Conservation (phyloP, 2,888 invertebrate species). For the Yponomeuta plumbellus region DNA sequence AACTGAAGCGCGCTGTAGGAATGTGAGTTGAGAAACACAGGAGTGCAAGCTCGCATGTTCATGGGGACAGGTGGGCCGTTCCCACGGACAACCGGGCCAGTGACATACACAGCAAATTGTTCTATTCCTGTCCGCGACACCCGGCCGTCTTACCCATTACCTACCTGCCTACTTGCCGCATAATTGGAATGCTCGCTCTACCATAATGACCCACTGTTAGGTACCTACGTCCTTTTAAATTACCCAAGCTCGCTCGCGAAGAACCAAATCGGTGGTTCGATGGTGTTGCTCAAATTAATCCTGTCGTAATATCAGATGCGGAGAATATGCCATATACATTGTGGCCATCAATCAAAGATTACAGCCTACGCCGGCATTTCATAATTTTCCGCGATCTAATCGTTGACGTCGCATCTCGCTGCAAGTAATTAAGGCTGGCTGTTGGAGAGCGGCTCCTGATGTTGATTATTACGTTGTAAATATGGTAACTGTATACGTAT, state of each 20-base stretch:
- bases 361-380: neutral
- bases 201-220: conserved; percentile 10
- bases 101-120: conserved; percentile 50
- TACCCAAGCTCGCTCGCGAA: neutral
- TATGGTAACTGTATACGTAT: neutral
- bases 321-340: neutral
- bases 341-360: neutral
- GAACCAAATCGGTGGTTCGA: neutral
- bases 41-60: conserved; percentile 3
- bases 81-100: conserved; percentile 43
- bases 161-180: conserved; percentile 29
- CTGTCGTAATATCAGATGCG: neutral
- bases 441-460: neutral
- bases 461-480: neutral
- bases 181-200: conserved; percentile 12
- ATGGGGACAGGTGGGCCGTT: conserved; percentile 51
- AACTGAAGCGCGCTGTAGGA: neutral
- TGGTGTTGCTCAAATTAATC: neutral
- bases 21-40: neutral
- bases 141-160: conserved; percentile 24
- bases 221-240: neutral
- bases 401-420: conserved; percentile 1
- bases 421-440: neutral
- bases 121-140: conserved; percentile 41
- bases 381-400: neutral